Base-by-base conservation (phyloP, 2,888 invertebrate species). In the Chloromyia formosa region DNA sequence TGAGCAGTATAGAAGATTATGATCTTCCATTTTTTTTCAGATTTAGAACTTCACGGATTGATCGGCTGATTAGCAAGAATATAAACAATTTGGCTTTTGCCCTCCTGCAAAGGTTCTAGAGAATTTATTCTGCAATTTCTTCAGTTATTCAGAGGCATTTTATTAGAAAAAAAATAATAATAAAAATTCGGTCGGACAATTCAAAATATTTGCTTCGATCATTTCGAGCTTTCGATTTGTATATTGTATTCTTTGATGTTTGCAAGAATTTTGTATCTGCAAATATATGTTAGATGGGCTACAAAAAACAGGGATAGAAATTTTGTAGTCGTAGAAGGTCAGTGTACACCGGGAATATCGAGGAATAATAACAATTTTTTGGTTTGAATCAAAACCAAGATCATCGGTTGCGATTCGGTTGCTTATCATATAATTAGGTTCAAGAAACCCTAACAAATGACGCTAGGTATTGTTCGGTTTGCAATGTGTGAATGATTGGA, bases 131-230 rank as follows among this genome's bases (percentile, higher is more conserved):
- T n/a, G 49, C 12, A n/a, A n/a, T 12, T 49, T 49, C 49, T 35
- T 35, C 27, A 35, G 2, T 7, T 35, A 35, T 35, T 35, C 27
- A 4, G 27, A 2, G 27, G 27, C 7, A 35, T 35, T 35, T 35
- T 35, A 35, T 35, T 35, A 7, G 27, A 35, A 35, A 7, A 35
- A 4, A 35, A 35, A 35, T 4, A 35, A 35, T 35, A 49, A 49
- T 49, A 10, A 49, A 49, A 49, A n/a, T 3, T 49, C 16, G 2
- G 27, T 35, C 27, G 27, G 49, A 1, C 12, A 49, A 49, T 49
- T 12, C 49, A 49, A n/a, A 49, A 49, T 49, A 49, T 49, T 49
- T 49, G 49, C 49, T 49, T n/a, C 49, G 49, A n/a, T 49, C 14
- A 49, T 49, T 49, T 49, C 14, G 27, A n/a, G 12, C 10, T 49